phyloP scores from a whole-genome alignment of 2,797 vertebrate genomes.

The Tragopan temminckii region DNA sequence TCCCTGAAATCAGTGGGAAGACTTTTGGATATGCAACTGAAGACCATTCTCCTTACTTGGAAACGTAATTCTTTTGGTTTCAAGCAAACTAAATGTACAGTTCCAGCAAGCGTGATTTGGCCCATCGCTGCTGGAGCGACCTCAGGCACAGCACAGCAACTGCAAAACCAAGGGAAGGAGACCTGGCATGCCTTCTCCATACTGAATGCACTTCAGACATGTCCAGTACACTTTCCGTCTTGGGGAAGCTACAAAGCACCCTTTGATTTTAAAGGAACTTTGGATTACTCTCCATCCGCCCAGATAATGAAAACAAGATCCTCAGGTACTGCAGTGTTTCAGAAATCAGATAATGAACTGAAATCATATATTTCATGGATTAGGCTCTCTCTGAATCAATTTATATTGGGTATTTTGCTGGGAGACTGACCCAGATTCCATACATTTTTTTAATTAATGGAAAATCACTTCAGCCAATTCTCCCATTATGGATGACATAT shows the following conservation, averaged over 20 bases:
- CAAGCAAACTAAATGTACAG: background rate
- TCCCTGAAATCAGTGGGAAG: background rate
- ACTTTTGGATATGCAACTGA: background rate
- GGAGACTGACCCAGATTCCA: conserved; percentile 55
- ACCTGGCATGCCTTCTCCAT: background rate
- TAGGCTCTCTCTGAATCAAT: conserved; percentile 38
- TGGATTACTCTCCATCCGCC: background rate
- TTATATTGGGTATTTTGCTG: conserved; percentile 42
- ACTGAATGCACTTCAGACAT: background rate
- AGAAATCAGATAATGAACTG: conserved; percentile 51
- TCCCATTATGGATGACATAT: conserved; percentile 26
- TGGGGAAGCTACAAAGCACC: background rate
- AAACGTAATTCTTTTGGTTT: background rate
- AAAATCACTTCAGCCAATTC: conserved; percentile 56
- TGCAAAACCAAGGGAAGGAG: background rate
- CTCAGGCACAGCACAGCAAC: background rate
- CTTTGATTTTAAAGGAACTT: background rate
- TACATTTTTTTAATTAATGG: conserved; percentile 65
- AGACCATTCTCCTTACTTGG: background rate
- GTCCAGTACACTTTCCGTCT: background rate
- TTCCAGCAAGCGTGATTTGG: background rate
- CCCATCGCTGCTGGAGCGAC: background rate
- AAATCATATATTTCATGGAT: conserved; percentile 50
- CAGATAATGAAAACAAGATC: conserved; percentile 42
- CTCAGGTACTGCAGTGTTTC: conserved; percentile 7